These are phyloP conservation scores for Harmothoe impar DNA, from an alignment of 2,888 invertebrate genomes.

Conservation along the genomic window DNA sequence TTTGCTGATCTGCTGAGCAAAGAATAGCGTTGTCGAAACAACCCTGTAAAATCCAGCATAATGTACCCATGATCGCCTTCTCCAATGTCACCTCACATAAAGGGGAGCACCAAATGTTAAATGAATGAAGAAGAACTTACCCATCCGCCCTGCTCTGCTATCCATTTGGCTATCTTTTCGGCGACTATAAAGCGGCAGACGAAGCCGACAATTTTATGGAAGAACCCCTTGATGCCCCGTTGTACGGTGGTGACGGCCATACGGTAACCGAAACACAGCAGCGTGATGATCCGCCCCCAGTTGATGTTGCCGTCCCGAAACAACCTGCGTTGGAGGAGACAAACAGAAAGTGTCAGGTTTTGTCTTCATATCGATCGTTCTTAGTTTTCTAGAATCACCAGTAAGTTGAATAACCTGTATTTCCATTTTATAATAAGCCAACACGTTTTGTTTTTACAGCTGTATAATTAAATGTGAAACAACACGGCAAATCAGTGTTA, in stretches of 20 bases:
- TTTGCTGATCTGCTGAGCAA: too few species aligned
- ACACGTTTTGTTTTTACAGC: too few species aligned
- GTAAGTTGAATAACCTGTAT: conserved; percentile 59
- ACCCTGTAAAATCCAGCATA: too few species aligned
- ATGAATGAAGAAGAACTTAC: conserved; percentile 73
- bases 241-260: conserved; percentile 79
- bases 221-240: conserved; percentile 76
- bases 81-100: too few species aligned
- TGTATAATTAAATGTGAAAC: too few species aligned
- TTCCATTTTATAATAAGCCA: not conserved
- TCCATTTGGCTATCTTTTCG: conserved; percentile 82
- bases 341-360: not conserved
- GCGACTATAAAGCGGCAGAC: conserved; percentile 78
- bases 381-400: not conserved
- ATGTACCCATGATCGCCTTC: too few species aligned
- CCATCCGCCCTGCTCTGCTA: conserved; percentile 83
- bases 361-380: conserved; percentile 3
- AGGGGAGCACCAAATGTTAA: too few species aligned
- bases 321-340: conserved; percentile 74
- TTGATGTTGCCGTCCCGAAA: conserved; percentile 79
- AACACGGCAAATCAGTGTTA: too few species aligned
- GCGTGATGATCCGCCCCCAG: conserved; percentile 82
- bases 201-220: conserved; percentile 79
- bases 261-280: conserved; percentile 83
- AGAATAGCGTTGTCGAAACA: too few species aligned